These are phyloP conservation scores for Chrysemys picta DNA, from an alignment of 2,113 vertebrate genomes.

Conservation along the genomic window DNA sequence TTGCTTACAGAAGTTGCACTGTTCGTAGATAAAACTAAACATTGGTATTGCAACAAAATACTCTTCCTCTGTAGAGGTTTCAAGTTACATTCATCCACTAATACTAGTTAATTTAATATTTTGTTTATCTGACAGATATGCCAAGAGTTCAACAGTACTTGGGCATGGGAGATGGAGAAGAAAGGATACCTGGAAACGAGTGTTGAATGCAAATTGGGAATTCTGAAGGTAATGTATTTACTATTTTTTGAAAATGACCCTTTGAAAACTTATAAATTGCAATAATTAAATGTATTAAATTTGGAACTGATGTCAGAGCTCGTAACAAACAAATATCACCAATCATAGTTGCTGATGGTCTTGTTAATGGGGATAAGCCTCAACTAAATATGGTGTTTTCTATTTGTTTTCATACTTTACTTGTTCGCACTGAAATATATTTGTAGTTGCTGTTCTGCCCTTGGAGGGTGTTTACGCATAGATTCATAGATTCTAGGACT, in stretches of 20 bases:
- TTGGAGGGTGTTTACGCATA: not conserved
- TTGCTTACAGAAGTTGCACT: not conserved
- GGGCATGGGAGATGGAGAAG: conserved; percentile 99
- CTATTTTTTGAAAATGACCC: conserved; percentile 29
- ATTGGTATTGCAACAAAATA: not conserved
- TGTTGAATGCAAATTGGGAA: conserved; percentile 93
- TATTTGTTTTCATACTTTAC: not conserved
- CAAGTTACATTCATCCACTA: not conserved
- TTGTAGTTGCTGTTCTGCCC: not conserved
- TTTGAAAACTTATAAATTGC: not conserved
- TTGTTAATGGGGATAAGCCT: not conserved
- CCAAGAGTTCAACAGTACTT: conserved; percentile 95
- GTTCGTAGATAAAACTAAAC: not conserved
- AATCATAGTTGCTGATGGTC: not conserved
- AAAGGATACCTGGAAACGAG: conserved; percentile 96
- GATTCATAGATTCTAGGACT: too few species aligned
- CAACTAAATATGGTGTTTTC: not conserved
- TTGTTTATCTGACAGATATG: conserved; percentile 86
- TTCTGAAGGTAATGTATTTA: conserved; percentile 89
- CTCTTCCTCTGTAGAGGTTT: not conserved
- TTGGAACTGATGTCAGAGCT: not conserved
- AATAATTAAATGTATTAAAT: not conserved
- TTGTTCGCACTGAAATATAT: not conserved
- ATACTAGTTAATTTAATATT: not conserved
- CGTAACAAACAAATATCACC: not conserved